Conservation (phyloP, 2,888 invertebrate genomes). For the Margaritifera margaritifera region DNA sequence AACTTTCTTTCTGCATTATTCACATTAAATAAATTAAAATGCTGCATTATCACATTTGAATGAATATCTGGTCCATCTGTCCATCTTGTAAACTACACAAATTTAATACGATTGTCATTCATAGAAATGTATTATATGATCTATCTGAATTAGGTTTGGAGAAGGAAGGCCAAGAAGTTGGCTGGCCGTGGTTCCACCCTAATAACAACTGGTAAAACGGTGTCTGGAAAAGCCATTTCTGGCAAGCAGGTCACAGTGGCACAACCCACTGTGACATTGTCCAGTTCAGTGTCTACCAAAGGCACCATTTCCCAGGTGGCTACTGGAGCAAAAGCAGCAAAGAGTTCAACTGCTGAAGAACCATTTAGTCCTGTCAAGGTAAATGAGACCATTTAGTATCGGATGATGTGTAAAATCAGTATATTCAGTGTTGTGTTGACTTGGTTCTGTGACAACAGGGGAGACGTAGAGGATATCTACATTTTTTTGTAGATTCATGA, state of each 20-base stretch:
- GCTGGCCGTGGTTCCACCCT: conserved; percentile 75
- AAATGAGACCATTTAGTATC: neutral
- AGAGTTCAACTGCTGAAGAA: conserved; percentile 22
- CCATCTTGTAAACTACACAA: too few relatives aligned
- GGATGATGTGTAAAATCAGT: too few relatives aligned
- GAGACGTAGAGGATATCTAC: too few relatives aligned
- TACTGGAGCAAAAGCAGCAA: conserved; percentile 21
- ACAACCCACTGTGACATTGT: neutral
- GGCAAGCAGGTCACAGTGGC: conserved; percentile 15
- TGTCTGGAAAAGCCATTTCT: conserved; percentile 15
- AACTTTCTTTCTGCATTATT: too few relatives aligned
- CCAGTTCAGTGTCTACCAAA: conserved; percentile 12
- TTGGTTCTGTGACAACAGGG: too few relatives aligned
- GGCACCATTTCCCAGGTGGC: conserved; percentile 12
- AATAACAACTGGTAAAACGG: conserved; percentile 72
- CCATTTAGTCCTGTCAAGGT: conserved; percentile 28
- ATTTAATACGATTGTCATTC: too few relatives aligned
- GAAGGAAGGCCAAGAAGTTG: conserved; percentile 84
- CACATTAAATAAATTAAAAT: too few relatives aligned
- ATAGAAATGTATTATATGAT: too few relatives aligned
- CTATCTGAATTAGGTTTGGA: conserved; percentile 80
- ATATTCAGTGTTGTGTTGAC: too few relatives aligned
- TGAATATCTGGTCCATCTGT: too few relatives aligned
- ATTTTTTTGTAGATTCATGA: too few relatives aligned
- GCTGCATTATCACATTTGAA: too few relatives aligned